A percentile compares a stretch with the other conserved stretches of the same genome.
phyloP scores from a whole-genome alignment of 2,888 invertebrate genomes.

The Laspeyria flexula region DNA sequence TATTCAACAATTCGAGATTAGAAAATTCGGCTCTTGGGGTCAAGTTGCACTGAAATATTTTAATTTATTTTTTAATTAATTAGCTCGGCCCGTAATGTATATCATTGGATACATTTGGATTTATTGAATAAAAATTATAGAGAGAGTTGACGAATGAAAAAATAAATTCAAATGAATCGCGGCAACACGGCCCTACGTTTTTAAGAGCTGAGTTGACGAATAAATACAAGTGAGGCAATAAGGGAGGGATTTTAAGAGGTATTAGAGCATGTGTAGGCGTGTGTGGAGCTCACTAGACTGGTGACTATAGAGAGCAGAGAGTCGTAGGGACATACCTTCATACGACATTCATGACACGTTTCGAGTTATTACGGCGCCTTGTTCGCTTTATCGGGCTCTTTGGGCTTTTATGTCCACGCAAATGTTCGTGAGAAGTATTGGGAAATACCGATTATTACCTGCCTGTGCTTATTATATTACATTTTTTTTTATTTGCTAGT shows the following conservation, averaged over 20 bases:
- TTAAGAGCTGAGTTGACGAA: no score
- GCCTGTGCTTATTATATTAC: background rate
- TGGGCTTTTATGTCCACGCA: constrained; percentile 24
- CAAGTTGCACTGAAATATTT: no score
- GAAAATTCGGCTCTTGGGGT: no score
- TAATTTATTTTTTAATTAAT: no score
- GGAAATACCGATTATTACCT: background rate
- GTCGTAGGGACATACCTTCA: constrained; percentile 29
- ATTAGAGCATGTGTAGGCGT: constrained; percentile 39
- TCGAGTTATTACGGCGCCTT: constrained; percentile 35
- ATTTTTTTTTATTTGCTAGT: background rate
- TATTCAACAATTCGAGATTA: no score
- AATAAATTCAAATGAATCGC: no score
- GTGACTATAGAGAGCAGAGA: constrained; percentile 8
- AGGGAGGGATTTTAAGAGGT: constrained; percentile 6
- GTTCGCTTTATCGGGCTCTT: constrained; percentile 37
- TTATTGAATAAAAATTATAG: no score
- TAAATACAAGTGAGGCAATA: no score
- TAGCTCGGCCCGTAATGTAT: no score
- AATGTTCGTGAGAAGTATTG: constrained; percentile 11
- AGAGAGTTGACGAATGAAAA: no score
- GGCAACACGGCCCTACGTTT: no score
- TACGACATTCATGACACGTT: constrained; percentile 33
- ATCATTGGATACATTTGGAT: no score
- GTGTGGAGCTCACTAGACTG: constrained; percentile 5